Percentiles rank a stretch among this genome's conserved stretches.
Conservation (phyloP, 2,113 vertebrate species). For the Pogona vitticeps region DNA sequence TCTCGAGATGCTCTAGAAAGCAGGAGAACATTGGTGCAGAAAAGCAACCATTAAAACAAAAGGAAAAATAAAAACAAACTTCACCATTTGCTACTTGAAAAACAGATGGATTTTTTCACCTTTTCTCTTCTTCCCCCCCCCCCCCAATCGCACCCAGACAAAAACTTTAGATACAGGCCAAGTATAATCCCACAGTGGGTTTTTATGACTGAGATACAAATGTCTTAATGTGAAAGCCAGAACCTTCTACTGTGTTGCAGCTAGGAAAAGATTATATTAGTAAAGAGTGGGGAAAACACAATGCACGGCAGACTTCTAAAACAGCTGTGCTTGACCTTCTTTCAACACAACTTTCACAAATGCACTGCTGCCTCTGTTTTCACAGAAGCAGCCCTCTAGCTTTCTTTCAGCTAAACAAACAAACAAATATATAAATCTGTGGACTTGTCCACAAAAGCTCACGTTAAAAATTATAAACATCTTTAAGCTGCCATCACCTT, state of each 20-base stretch:
- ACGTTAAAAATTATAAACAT: no score
- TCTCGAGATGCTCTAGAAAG: rapidly evolving
- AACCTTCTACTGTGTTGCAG: background rate
- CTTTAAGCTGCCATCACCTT: no score
- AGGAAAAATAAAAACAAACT: background rate
- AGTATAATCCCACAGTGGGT: background rate
- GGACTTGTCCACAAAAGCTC: no score
- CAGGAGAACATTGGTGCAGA: background rate
- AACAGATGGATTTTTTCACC: background rate
- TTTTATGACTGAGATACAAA: background rate
- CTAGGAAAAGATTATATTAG: background rate
- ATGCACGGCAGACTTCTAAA: background rate
- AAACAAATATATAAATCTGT: no score
- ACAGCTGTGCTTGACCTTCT: no score
- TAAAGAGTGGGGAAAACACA: background rate
- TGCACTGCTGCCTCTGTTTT: no score
- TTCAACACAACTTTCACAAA: background rate
- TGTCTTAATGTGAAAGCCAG: background rate
- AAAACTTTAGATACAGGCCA: background rate
- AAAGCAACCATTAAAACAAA: background rate
- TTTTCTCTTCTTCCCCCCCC: background rate
- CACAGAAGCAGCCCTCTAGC: no score
- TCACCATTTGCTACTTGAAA: slow-evolving; percentile 24
- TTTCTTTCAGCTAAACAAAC: no score
- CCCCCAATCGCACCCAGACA: background rate